Base-by-base conservation (phyloP, 2,113 vertebrate genomes). In the Gymnorhina tibicen region DNA sequence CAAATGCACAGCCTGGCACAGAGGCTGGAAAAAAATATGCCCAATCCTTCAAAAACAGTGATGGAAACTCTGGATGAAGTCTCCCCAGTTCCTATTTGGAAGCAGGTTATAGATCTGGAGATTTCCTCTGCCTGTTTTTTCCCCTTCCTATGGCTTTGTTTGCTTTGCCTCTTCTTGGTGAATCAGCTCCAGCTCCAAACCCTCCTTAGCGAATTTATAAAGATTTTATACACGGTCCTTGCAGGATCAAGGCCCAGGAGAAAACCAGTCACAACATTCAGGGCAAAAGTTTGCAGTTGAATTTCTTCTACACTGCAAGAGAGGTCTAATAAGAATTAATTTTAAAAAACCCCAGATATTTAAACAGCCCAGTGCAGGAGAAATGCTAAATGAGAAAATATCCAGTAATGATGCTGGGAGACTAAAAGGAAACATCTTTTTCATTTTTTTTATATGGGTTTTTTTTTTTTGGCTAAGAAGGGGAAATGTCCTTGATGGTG, bases 1-100 rank as follows among this genome's bases (percentile, higher is more conserved):
- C 16, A 87, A 90, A 83, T 10, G 16, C 32, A 55, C 13, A 67
- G 42, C 26, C 2, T 7, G 27, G 42, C 49, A 72, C 0, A 0
- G 7, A 50, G 67, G 37, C 26, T 73, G 18, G 22, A 60, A 67
- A 64, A 73, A 84, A 7, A 14, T 67, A 13, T 1, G 3, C 8
- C 12, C 7, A 4, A 8, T n/a, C 42, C n/a, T 55, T 73, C 52
- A 50, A 67, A 92, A 66, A 60, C 4, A 53, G 12, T 16, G 44
- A 47, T 28, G 27, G 19, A 66, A 53, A 83, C 20, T 55, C 15
- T 44, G 30, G 56, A 3, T 24, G 35, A 58, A 63, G 13, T 24
- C 11, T 82, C 41, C 12, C 14, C 27, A 42, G 42, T 33, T 79
- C 44, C 37, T 55, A 0, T 83, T 83, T 87, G 58, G n/a, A 75